phyloP scores from a whole-genome alignment of 2,113 vertebrate genomes.

The Emydocephalus ijimae region DNA sequence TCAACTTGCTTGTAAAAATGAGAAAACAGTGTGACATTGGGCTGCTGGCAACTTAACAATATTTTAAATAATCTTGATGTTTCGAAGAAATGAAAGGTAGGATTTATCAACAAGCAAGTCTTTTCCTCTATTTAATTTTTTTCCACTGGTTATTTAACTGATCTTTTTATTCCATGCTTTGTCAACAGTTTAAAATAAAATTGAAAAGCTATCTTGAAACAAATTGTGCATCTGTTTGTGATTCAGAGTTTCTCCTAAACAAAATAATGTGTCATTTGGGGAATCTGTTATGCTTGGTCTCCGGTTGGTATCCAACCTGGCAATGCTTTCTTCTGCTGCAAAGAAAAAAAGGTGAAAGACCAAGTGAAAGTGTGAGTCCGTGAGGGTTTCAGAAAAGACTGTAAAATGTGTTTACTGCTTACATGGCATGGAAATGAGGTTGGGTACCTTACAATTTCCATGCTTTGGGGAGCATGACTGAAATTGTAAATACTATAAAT shows the following conservation, averaged over 20 bases:
- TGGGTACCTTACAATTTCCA: background rate
- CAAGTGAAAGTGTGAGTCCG: background rate
- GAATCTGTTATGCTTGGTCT: conserved; percentile 7
- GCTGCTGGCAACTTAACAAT: conserved; percentile 6
- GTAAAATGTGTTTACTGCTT: background rate
- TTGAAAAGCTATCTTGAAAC: conserved; percentile 46
- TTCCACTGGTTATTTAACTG: conserved; percentile 10
- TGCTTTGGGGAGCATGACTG: background rate
- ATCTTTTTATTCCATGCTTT: conserved; percentile 32
- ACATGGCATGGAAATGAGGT: background rate
- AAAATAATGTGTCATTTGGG: conserved; percentile 34
- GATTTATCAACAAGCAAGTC: conserved; percentile 31
- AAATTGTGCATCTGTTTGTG: conserved; percentile 18
- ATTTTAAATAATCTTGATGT: conserved; percentile 29
- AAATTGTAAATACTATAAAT: background rate
- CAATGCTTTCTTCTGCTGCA: background rate
- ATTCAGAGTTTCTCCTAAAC: conserved; percentile 34
- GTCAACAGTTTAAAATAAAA: conserved; percentile 48
- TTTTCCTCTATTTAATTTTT: conserved; percentile 32
- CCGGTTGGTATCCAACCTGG: background rate
- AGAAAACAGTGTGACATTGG: conserved; percentile 27
- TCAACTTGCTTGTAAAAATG: conserved; percentile 13
- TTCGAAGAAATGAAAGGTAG: conserved; percentile 37
- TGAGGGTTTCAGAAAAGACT: background rate
- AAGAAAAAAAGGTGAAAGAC: background rate